Evolutionary conservation across 2,113 vertebrate genomes (phyloP).

Genomic region (Colinus virginianus): DNA sequence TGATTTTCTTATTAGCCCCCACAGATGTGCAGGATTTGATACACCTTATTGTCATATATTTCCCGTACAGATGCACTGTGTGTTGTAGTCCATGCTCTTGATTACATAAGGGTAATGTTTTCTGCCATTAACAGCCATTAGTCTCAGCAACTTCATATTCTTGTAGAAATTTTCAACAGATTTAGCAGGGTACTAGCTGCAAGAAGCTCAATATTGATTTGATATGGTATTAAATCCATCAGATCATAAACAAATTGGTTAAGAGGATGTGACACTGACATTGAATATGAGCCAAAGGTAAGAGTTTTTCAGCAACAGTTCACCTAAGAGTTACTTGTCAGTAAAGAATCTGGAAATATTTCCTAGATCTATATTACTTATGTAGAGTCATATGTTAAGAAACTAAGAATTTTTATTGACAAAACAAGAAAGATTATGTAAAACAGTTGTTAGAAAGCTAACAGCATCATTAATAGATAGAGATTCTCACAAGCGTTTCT

Average conservation of each 20-base stretch:
- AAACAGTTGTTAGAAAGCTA: background rate
- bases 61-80: background rate
- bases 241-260: background rate
- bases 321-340: background rate
- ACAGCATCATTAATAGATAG: background rate
- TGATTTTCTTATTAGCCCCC: conserved; percentile 4
- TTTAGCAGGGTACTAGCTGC: background rate
- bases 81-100: background rate
- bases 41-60: background rate
- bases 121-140: background rate
- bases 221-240: background rate
- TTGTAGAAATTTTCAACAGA: background rate
- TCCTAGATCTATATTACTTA: background rate
- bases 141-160: background rate
- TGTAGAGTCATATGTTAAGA: background rate
- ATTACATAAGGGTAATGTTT: background rate
- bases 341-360: background rate
- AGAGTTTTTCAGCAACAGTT: background rate
- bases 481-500: background rate
- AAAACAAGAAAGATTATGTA: background rate
- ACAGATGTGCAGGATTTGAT: background rate
- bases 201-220: background rate
- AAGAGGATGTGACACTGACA: background rate
- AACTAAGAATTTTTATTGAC: background rate
- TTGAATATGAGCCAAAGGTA: background rate